Evolutionary conservation across 2,113 vertebrate genomes (phyloP).

Genomic region (Athene cunicularia): DNA sequence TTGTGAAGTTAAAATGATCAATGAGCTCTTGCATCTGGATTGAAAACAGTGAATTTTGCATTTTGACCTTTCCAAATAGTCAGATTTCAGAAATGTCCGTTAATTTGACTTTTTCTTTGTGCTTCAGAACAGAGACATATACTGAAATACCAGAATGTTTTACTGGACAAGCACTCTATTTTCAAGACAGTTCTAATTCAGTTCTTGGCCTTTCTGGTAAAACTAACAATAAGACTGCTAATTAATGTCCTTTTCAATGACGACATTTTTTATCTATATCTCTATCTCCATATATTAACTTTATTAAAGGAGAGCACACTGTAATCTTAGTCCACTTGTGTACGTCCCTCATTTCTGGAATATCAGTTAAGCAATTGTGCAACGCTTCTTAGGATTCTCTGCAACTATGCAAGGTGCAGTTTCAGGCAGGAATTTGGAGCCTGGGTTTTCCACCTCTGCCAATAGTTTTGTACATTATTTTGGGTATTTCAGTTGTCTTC

Average conservation of each 20-base stretch:
- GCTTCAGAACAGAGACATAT: not conserved
- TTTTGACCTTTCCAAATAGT: not conserved
- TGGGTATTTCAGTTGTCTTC: fast-evolving
- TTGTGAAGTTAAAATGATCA: not conserved
- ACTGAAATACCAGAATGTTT: not conserved
- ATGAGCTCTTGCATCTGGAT: not conserved
- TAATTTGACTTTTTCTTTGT: not conserved
- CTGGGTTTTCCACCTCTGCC: not conserved
- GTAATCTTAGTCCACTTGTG: not conserved
- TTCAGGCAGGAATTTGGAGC: not conserved
- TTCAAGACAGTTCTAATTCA: not conserved
- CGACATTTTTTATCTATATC: not conserved
- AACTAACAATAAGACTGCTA: not conserved
- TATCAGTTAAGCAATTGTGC: not conserved
- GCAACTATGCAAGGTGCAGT: not conserved
- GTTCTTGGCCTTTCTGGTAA: not conserved
- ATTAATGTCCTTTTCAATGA: not conserved
- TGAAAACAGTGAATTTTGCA: not conserved
- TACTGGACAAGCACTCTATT: not conserved
- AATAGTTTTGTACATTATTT: fast-evolving
- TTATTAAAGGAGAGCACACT: not conserved
- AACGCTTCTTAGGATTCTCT: not conserved
- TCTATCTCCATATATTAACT: not conserved
- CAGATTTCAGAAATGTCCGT: not conserved
- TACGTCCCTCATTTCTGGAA: not conserved